A percentile compares a stretch with the other conserved stretches of the same genome.
Evolutionary conservation across 1,140 invertebrate species (phyloP).

Genomic region (Sinella curviseta): DNA sequence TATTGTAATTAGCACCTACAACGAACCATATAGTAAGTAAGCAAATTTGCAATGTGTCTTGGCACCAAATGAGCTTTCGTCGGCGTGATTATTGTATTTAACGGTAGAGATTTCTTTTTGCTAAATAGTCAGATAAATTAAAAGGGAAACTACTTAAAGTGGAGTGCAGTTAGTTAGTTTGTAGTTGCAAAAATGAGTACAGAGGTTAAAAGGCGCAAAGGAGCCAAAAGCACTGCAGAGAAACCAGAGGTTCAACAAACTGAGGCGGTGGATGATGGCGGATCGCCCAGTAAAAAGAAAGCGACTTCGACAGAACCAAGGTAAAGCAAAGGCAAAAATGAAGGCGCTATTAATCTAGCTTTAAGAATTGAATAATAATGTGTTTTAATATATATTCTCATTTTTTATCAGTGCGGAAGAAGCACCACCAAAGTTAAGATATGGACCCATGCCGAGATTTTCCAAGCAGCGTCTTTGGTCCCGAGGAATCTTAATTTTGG

Average conservation of each 20-base stretch:
- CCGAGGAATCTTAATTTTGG: slow-evolving; percentile 46
- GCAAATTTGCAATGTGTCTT: too few relatives aligned
- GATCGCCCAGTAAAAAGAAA: slow-evolving; percentile 6
- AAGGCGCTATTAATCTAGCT: too few relatives aligned
- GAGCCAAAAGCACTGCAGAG: neutral
- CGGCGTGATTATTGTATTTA: too few relatives aligned
- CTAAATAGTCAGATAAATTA: neutral
- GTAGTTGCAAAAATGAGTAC: neutral
- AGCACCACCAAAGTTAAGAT: slow-evolving; percentile 33
- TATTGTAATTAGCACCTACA: too few relatives aligned
- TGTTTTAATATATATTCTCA: neutral
- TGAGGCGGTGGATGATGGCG: neutral
- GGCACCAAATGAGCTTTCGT: too few relatives aligned
- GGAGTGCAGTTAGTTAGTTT: neutral
- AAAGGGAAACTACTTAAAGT: neutral
- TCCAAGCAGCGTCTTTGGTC: slow-evolving; percentile 49
- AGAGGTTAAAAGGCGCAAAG: slow-evolving; percentile 15
- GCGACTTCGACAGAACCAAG: neutral
- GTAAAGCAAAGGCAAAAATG: neutral
- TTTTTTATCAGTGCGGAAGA: neutral
- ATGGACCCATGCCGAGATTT: slow-evolving; percentile 41
- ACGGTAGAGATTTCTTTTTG: neutral
- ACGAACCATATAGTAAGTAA: too few relatives aligned
- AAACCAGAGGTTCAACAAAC: neutral
- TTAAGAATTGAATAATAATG: too few relatives aligned